These are phyloP conservation scores for Thumatha senex DNA, from an alignment of 2,888 invertebrate genomes.

Conservation along the genomic window DNA sequence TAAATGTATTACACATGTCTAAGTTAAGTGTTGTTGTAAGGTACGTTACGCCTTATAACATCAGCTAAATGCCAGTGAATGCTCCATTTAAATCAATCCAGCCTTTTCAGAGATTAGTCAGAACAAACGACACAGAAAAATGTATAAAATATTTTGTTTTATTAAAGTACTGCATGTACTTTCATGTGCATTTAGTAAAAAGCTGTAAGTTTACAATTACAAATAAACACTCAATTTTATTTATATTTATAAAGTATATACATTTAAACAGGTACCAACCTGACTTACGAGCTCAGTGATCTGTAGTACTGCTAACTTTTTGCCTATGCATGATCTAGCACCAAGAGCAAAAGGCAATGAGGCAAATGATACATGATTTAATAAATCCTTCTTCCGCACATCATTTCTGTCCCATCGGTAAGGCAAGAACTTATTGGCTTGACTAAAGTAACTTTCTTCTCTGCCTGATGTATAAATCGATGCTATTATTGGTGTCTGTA, in stretches of 20 bases:
- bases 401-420: conserved; percentile 89
- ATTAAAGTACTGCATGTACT: too few species aligned
- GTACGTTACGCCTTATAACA: too few species aligned
- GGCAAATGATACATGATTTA: conserved; percentile 84
- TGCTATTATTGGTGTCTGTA: conserved; percentile 90
- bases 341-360: conserved; percentile 93
- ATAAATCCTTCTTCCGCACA: conserved; percentile 62
- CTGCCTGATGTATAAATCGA: conserved; percentile 94
- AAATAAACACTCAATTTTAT: too few species aligned
- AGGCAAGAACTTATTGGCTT: conserved; percentile 87
- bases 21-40: too few species aligned
- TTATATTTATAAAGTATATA: neutral
- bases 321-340: conserved; percentile 91
- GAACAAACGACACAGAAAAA: too few species aligned
- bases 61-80: too few species aligned
- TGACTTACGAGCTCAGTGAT: conserved; percentile 86
- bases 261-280: conserved; percentile 63
- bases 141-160: too few species aligned
- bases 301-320: conserved; percentile 90
- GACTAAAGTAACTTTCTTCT: conserved; percentile 86
- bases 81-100: too few species aligned
- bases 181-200: too few species aligned
- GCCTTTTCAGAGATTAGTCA: too few species aligned
- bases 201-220: too few species aligned
- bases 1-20: too few species aligned